Conservation (phyloP, 1,140 invertebrate genomes). For the Drosophila kanapiae region DNA sequence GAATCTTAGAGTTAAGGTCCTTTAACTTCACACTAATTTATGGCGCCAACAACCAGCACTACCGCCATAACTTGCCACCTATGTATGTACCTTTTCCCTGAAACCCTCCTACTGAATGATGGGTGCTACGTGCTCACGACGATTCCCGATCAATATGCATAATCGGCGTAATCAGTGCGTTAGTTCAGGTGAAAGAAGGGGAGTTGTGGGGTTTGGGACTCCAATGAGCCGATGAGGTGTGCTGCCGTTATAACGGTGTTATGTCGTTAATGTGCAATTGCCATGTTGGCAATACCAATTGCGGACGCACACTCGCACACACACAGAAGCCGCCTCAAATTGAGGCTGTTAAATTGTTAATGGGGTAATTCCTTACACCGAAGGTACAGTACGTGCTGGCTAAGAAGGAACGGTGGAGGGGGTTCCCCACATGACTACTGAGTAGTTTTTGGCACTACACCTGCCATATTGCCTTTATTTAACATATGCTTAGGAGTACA, state of each 20-base stretch:
- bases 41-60: not conserved
- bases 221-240: constrained; percentile 14
- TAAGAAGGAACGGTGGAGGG: not conserved
- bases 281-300: constrained; percentile 75
- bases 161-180: constrained; percentile 73
- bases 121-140: constrained; percentile 63
- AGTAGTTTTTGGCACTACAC: constrained; percentile 22
- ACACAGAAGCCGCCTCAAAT: constrained; percentile 57
- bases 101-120: constrained; percentile 55
- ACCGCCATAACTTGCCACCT: not conserved
- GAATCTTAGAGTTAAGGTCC: not conserved
- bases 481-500: constrained; percentile 6
- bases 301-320: constrained; percentile 33
- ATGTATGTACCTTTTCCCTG: not conserved
- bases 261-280: constrained; percentile 84
- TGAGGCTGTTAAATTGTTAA: constrained; percentile 80
- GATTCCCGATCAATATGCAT: constrained; percentile 74
- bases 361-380: constrained; percentile 71
- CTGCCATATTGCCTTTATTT: constrained; percentile 10
- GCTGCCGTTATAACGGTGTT: constrained; percentile 79
- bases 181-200: constrained; percentile 2
- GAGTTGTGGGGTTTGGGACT: not conserved
- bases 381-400: constrained; percentile 44
- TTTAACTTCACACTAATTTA: constrained; percentile 52
- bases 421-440: not conserved